These are phyloP conservation scores for Anhinga anhinga DNA, from an alignment of 2,113 vertebrate genomes.

Conservation along the genomic window DNA sequence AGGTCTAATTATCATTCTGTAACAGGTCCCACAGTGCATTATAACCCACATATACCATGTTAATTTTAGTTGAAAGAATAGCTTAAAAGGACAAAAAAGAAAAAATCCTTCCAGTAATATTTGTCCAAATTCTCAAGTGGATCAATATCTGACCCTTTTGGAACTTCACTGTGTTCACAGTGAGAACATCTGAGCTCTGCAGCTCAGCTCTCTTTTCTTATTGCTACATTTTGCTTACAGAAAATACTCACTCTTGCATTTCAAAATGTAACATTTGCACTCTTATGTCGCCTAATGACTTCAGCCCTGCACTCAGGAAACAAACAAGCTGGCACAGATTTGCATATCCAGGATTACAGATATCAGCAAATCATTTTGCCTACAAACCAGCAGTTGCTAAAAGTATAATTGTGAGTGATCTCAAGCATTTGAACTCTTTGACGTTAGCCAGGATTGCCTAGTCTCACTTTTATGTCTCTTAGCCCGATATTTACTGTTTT, in stretches of 20 bases:
- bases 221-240: neutral
- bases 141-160: neutral
- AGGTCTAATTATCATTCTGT: slow-evolving; percentile 44
- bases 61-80: slow-evolving; percentile 8
- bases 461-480: neutral
- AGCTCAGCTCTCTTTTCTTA: neutral
- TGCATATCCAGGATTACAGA: neutral
- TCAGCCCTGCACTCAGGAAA: neutral
- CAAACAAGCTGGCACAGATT: neutral
- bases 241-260: neutral
- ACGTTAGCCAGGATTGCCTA: neutral
- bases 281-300: neutral
- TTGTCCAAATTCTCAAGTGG: neutral
- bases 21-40: slow-evolving; percentile 36
- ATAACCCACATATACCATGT: neutral
- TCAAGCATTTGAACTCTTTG: neutral
- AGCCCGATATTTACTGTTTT: neutral
- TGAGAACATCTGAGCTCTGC: neutral
- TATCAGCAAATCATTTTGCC: neutral
- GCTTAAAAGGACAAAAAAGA: neutral
- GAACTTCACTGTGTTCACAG: neutral
- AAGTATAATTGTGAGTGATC: neutral
- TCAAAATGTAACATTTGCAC: neutral
- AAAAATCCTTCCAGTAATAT: neutral
- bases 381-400: neutral